phyloP scores from a whole-genome alignment of 2,113 vertebrate species.

The Pyrgilauda ruficollis region DNA sequence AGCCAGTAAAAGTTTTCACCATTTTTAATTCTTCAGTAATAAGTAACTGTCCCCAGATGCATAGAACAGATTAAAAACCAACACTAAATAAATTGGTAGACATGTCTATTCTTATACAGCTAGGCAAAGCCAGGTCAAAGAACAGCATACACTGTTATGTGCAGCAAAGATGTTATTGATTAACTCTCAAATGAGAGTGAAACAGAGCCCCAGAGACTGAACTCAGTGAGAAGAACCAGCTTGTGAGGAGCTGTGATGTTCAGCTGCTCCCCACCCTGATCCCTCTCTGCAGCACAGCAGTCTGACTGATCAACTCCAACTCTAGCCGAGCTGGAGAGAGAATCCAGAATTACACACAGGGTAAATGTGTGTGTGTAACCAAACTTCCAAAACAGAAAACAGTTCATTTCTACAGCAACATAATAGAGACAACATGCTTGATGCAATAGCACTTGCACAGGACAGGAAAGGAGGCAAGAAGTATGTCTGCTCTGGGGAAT shows the following conservation, averaged over 20 bases:
- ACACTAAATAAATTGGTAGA: not conserved
- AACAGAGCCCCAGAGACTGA: not conserved
- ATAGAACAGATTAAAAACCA: not conserved
- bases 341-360: not conserved
- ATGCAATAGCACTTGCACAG: not conserved
- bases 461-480: not conserved
- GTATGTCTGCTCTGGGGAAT: not conserved
- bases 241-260: not conserved
- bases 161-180: not conserved
- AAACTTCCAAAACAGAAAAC: not conserved
- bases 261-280: accelerated
- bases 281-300: not conserved
- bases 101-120: not conserved
- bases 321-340: not conserved
- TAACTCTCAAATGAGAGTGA: not conserved
- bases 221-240: not conserved
- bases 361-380: not conserved
- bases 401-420: not conserved
- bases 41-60: not conserved
- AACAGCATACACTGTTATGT: not conserved
- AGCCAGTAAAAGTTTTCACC: not conserved
- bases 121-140: not conserved
- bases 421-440: not conserved
- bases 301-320: not conserved
- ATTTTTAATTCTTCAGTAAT: not conserved